Percentiles rank a stretch among this genome's conserved stretches.
Evolutionary conservation across 2,888 invertebrate genomes (phyloP).

Genomic region (Euplagia quadripunctaria): DNA sequence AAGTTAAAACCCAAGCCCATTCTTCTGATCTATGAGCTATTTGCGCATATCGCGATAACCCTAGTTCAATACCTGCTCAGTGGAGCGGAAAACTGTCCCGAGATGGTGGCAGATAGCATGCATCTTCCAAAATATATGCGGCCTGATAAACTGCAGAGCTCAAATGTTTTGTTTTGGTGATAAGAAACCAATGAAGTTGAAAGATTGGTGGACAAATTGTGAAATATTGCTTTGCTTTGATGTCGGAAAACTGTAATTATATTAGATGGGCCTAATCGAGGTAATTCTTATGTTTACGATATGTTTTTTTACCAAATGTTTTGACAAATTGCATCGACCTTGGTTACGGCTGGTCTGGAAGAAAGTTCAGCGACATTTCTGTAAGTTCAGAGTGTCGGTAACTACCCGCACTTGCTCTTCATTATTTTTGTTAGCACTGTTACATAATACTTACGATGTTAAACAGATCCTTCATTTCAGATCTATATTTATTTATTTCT

Average conservation of each 20-base stretch:
- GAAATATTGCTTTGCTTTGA: background rate
- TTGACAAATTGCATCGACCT: no score
- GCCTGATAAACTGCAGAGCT: constrained; percentile 41
- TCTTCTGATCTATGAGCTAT: constrained; percentile 16
- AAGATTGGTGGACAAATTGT: constrained; percentile 26
- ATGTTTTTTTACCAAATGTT: no score
- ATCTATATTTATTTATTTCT: no score
- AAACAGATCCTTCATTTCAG: no score
- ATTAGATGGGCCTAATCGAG: background rate
- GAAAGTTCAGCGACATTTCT: no score
- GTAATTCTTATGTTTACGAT: no score
- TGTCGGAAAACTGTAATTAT: background rate
- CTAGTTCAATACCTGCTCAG: constrained; percentile 52
- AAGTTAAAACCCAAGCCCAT: background rate
- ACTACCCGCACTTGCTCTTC: no score
- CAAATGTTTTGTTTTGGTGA: constrained; percentile 39
- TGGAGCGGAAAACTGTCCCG: constrained; percentile 57
- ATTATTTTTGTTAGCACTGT: no score
- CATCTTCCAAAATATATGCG: constrained; percentile 63
- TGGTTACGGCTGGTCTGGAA: no score
- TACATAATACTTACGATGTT: no score
- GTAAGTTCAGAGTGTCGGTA: no score
- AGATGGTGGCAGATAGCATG: constrained; percentile 57
- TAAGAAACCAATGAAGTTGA: constrained; percentile 43
- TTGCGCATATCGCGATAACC: constrained; percentile 25